Evolutionary conservation across 2,888 invertebrate genomes (phyloP).

Genomic region (Trisateles emortualis): DNA sequence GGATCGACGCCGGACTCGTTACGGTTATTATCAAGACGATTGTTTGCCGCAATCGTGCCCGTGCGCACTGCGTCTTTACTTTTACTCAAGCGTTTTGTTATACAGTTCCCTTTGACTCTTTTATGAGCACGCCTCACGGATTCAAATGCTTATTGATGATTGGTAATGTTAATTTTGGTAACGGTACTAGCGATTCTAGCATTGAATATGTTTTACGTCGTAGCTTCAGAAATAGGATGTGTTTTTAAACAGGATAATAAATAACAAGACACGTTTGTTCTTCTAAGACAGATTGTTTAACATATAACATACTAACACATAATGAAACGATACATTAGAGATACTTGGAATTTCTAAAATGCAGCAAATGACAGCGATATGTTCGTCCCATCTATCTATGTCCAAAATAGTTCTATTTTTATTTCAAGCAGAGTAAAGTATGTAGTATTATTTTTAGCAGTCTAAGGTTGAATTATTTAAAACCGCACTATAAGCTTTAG

Average conservation of each 20-base stretch:
- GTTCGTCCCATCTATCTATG: constrained; percentile 38
- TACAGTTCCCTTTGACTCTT: constrained; percentile 60
- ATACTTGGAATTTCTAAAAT: constrained; percentile 49
- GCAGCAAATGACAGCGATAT: constrained; percentile 57
- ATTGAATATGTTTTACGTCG: constrained; percentile 17
- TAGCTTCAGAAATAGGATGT: constrained; percentile 14
- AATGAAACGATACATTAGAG: constrained; percentile 37
- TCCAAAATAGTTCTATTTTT: constrained; percentile 44
- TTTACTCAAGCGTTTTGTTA: constrained; percentile 64
- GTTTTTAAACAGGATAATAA: constrained; percentile 15
- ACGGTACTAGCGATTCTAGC: constrained; percentile 25
- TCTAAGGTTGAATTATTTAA: constrained; percentile 7
- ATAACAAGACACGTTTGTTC: constrained; percentile 20
- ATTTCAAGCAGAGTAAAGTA: constrained; percentile 41
- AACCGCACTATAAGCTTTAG: constrained; percentile 11
- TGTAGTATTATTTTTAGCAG: constrained; percentile 33
- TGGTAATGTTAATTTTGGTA: constrained; percentile 44
- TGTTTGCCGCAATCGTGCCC: constrained; percentile 70
- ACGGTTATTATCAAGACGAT: constrained; percentile 76
- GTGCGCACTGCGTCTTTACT: constrained; percentile 63
- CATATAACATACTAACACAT: constrained; percentile 25
- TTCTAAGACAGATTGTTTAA: background rate
- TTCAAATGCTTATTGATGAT: constrained; percentile 35
- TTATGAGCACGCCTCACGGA: constrained; percentile 37
- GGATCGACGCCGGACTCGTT: constrained; percentile 69